Evolutionary conservation across 2,113 vertebrate species (phyloP).

Genomic region (Erythrolamprus reginae): DNA sequence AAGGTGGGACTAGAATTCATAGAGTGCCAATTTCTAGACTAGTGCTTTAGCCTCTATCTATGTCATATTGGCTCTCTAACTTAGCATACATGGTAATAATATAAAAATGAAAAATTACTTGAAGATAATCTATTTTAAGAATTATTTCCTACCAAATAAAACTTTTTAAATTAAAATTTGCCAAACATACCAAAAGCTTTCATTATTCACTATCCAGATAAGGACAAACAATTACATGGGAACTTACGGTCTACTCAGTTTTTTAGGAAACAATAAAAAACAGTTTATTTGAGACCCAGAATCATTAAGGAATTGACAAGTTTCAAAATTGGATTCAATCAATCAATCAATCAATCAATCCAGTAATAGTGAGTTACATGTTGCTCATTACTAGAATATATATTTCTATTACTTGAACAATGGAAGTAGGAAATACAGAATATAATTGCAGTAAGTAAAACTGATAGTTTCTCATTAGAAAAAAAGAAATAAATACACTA

Average conservation of each 20-base stretch:
- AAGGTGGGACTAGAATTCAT: background rate
- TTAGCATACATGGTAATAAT: background rate
- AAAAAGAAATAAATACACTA: background rate
- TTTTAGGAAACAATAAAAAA: background rate
- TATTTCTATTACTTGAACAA: background rate
- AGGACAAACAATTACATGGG: background rate
- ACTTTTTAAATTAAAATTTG: conserved; percentile 41
- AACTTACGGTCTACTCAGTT: background rate
- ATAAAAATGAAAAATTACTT: conserved; percentile 18
- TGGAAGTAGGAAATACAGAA: background rate
- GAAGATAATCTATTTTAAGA: conserved; percentile 42
- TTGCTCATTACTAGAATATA: background rate
- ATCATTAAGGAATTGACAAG: background rate
- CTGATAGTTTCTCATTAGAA: background rate
- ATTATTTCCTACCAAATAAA: conserved; percentile 19
- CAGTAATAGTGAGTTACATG: background rate
- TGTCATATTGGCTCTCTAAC: background rate
- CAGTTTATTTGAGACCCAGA: background rate
- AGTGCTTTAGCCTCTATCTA: background rate
- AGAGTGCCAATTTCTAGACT: background rate
- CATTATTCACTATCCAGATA: background rate
- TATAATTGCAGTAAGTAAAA: background rate
- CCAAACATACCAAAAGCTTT: background rate
- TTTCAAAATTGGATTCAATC: background rate
- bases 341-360: background rate